Conservation (phyloP, 2,113 vertebrate genomes). For the Scortum barcoo region DNA sequence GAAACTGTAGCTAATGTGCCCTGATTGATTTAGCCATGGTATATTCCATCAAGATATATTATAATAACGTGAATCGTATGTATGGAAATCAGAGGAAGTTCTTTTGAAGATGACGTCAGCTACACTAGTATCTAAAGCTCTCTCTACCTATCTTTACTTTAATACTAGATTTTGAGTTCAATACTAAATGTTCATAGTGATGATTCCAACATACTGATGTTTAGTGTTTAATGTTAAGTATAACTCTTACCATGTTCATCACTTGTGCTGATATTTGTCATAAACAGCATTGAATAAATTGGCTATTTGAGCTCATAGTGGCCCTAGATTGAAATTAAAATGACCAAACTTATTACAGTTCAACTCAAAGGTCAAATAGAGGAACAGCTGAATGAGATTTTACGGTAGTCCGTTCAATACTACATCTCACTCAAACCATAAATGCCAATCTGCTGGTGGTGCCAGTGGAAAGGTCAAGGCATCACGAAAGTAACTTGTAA, state of each 20-base stretch:
- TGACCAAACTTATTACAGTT: background rate
- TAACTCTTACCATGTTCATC: too few relatives aligned
- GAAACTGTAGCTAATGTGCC: background rate
- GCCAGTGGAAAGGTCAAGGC: background rate
- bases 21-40: background rate
- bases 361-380: background rate
- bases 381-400: background rate
- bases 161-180: background rate
- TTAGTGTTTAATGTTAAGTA: too few relatives aligned
- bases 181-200: background rate
- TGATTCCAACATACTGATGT: too few relatives aligned
- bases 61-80: background rate
- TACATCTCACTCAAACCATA: background rate
- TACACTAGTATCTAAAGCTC: too few relatives aligned
- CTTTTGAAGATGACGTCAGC: too few relatives aligned
- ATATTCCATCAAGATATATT: background rate
- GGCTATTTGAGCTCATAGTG: background rate
- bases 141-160: too few relatives aligned
- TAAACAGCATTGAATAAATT: background rate
- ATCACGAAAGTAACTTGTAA: background rate
- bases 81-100: background rate
- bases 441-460: background rate
- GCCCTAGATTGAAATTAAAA: too few relatives aligned
- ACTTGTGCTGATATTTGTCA: too few relatives aligned
- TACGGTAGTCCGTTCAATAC: background rate